These are phyloP conservation scores for Acrocephalus arundinaceus DNA, from an alignment of 2,113 vertebrate genomes.

Conservation along the genomic window DNA sequence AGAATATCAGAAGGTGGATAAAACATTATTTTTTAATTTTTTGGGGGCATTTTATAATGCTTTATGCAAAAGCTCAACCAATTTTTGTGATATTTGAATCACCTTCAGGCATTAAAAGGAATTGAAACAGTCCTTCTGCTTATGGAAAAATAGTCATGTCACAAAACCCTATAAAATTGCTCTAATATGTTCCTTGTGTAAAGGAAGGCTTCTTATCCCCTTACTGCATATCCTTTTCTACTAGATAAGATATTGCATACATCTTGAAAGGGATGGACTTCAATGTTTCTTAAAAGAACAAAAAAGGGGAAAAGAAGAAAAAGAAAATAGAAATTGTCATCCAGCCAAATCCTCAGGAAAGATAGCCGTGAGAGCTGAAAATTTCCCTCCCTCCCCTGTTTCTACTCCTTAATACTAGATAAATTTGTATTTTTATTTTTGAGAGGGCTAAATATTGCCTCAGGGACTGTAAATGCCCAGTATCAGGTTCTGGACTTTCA, in stretches of 20 bases:
- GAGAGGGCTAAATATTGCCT: background rate
- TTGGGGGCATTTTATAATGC: accelerated
- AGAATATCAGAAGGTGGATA: background rate
- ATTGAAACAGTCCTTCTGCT: background rate
- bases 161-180: background rate
- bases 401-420: background rate
- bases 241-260: background rate
- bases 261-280: background rate
- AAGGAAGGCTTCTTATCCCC: background rate
- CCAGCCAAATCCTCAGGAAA: background rate
- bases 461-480: background rate
- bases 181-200: background rate
- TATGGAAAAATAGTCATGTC: background rate
- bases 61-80: background rate
- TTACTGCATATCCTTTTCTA: background rate
- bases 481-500: background rate
- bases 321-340: background rate
- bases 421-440: background rate
- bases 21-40: background rate
- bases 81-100: background rate
- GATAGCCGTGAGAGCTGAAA: background rate
- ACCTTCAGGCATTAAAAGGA: background rate
- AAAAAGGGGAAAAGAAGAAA: accelerated
- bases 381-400: background rate
- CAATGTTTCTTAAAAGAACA: background rate